Evolutionary conservation across 2,888 invertebrate genomes (phyloP).

Genomic region (Lathronympha strigana): DNA sequence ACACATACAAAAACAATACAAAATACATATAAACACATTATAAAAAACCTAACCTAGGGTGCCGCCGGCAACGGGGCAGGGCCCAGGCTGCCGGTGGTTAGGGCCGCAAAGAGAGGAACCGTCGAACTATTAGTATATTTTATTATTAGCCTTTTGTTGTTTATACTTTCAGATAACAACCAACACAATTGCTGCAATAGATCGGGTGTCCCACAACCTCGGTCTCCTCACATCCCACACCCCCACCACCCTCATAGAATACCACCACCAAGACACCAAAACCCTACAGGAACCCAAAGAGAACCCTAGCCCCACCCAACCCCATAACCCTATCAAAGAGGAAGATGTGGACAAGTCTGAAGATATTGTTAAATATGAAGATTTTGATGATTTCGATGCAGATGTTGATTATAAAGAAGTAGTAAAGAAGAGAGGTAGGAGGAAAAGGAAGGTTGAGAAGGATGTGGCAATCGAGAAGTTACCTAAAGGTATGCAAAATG

Average conservation of each 20-base stretch:
- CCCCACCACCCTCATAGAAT: constrained; percentile 5
- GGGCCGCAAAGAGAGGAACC: no score
- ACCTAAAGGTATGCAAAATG: constrained; percentile 21
- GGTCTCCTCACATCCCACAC: neutral
- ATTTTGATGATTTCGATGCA: constrained; percentile 14
- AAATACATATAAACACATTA: no score
- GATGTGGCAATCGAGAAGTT: constrained; percentile 9
- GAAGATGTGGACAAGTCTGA: neutral
- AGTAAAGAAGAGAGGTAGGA: constrained; percentile 19
- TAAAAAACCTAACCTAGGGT: no score
- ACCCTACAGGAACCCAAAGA: neutral
- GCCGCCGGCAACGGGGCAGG: no score
- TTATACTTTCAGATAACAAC: constrained; percentile 25
- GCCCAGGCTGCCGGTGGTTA: no score
- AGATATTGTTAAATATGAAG: constrained; percentile 27
- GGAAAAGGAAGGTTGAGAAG: constrained; percentile 22
- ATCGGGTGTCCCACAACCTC: constrained; percentile 3
- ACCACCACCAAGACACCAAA: neutral
- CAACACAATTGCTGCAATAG: neutral
- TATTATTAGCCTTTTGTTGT: no score
- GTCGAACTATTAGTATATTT: no score
- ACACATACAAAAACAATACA: no score
- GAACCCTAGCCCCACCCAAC: neutral
- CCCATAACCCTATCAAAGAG: neutral
- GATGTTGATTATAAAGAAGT: neutral